Percentiles rank a stretch among this genome's conserved stretches.
Evolutionary conservation across 1,140 invertebrate species (phyloP).

Genomic region (Manduca sexta): DNA sequence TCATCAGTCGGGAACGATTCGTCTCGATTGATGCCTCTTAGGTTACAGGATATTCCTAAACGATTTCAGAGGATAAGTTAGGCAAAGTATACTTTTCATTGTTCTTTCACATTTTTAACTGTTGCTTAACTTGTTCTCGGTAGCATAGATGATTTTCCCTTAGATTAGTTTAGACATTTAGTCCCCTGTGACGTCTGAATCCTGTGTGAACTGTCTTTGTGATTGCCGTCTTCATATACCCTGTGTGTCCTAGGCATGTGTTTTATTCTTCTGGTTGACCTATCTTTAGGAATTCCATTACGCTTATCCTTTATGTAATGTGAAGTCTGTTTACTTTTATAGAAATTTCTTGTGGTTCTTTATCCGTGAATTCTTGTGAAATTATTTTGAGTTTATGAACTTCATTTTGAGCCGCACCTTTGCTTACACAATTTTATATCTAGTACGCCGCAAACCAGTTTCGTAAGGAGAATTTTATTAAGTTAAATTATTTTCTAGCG

Average conservation of each 20-base stretch:
- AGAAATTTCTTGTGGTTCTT: slow-evolving; percentile 10
- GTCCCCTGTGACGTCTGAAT: slow-evolving; percentile 31
- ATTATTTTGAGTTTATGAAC: slow-evolving; percentile 2
- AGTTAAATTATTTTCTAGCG: neutral
- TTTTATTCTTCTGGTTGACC: slow-evolving; percentile 26
- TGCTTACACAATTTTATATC: slow-evolving; percentile 10
- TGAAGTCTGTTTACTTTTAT: slow-evolving; percentile 7
- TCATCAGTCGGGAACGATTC: slow-evolving; percentile 22
- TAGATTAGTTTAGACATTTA: slow-evolving; percentile 33
- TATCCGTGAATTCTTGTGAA: slow-evolving; percentile 7
- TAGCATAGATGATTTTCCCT: slow-evolving; percentile 37
- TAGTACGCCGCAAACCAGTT: neutral
- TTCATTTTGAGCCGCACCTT: slow-evolving; percentile 13
- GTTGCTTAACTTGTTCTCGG: slow-evolving; percentile 35
- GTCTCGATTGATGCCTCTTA: slow-evolving; percentile 17
- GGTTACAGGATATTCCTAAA: slow-evolving; percentile 21
- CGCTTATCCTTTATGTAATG: slow-evolving; percentile 10
- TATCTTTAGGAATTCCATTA: slow-evolving; percentile 18
- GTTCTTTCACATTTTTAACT: neutral
- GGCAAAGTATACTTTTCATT: neutral
- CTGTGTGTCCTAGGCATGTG: slow-evolving; percentile 36
- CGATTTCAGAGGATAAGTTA: slow-evolving; percentile 27
- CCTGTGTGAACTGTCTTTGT: slow-evolving; percentile 31
- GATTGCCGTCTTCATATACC: slow-evolving; percentile 24
- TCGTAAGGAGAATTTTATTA: neutral